Conservation (phyloP, 2,113 vertebrate species). For the Barbus barbus region DNA sequence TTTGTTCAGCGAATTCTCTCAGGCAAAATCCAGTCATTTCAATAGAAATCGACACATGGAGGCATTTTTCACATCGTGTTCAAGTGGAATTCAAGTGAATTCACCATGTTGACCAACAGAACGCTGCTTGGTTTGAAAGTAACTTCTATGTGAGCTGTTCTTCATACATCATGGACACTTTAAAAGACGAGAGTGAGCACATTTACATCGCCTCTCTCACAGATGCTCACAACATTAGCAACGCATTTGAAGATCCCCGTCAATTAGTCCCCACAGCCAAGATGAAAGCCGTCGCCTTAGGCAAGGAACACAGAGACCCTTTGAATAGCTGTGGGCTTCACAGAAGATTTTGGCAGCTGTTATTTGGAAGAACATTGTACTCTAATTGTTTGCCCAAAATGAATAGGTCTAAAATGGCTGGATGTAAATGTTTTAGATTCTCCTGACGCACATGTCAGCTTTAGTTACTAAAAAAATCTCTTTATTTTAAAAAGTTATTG, state of each 20-base stretch:
- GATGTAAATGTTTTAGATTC: conserved; percentile 19
- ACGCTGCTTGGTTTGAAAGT: no score
- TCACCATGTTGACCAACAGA: no score
- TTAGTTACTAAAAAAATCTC: no score
- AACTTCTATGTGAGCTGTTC: not conserved
- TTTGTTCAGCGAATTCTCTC: not conserved
- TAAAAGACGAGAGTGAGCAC: not conserved
- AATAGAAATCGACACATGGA: no score
- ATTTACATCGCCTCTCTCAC: conserved; percentile 16
- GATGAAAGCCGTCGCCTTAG: conserved; percentile 74
- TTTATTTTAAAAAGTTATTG: no score
- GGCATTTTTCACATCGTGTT: no score
- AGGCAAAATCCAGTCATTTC: not conserved
- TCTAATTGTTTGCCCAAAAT: conserved; percentile 49
- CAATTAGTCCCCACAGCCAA: conserved; percentile 64
- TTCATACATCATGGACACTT: not conserved
- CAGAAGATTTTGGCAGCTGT: conserved; percentile 66
- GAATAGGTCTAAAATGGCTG: conserved; percentile 40
- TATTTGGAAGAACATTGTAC: conserved; percentile 45
- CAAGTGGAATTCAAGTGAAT: no score
- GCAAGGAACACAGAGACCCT: conserved; percentile 70
- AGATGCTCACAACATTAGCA: conserved; percentile 60
- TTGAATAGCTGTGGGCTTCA: conserved; percentile 62
- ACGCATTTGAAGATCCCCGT: conserved; percentile 68
- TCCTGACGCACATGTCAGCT: conserved; percentile 10